Evolutionary conservation across 2,888 invertebrate genomes (phyloP).

Genomic region (Lordiphosa andalusiaca): DNA sequence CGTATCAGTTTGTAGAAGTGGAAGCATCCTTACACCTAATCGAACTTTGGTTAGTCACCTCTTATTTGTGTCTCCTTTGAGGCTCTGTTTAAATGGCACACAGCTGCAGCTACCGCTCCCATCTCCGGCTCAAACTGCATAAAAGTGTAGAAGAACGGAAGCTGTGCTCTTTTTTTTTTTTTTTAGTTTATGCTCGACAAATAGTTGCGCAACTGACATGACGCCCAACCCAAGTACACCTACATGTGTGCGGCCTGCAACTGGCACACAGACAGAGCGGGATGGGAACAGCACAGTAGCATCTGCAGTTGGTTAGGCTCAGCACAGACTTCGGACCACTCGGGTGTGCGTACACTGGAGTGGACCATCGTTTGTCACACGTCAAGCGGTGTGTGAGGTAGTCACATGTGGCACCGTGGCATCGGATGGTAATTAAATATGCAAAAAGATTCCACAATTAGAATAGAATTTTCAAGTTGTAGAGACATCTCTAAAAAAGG

Average conservation of each 20-base stretch:
- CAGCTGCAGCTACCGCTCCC: not conserved
- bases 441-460: conserved; percentile 16
- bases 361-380: conserved; percentile 62
- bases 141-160: conserved; percentile 7
- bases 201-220: conserved; percentile 68
- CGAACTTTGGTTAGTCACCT: no score
- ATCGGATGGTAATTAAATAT: conserved; percentile 14
- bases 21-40: no score
- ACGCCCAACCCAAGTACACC: conserved; percentile 25
- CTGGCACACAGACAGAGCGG: conserved; percentile 40
- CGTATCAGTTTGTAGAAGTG: no score
- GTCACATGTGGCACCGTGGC: conserved; percentile 18
- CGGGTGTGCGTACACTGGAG: conserved; percentile 5
- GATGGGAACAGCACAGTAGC: not conserved
- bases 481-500: not conserved
- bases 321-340: conserved; percentile 20
- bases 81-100: not conserved
- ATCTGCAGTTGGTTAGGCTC: conserved; percentile 16
- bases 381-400: conserved; percentile 20
- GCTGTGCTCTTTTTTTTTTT: conserved; percentile 10
- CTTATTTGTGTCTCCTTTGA: conserved; percentile 35
- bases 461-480: conserved; percentile 17
- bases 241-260: conserved; percentile 36
- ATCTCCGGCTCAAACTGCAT: not conserved
- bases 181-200: conserved; percentile 48